A percentile compares a stretch with the other conserved stretches of the same genome.
These are phyloP conservation scores for Calephelis nemesis DNA, from an alignment of 1,140 invertebrate genomes.

Conservation along the genomic window DNA sequence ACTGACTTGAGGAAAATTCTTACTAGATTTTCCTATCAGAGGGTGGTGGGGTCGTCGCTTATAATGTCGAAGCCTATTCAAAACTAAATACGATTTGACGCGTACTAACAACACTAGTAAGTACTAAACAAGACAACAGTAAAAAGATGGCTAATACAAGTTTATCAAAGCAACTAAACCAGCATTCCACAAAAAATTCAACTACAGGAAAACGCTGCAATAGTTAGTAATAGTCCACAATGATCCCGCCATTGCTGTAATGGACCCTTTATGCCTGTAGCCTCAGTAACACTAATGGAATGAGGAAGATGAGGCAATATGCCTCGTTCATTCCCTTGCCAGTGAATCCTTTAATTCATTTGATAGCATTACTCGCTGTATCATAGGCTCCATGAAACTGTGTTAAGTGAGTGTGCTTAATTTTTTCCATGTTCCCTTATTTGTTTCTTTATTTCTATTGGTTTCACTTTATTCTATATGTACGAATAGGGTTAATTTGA, in stretches of 20 bases:
- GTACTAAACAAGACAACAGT: not conserved
- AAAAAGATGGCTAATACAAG: not conserved
- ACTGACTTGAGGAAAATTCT: too few relatives aligned
- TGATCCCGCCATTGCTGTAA: constrained; percentile 18
- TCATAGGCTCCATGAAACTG: constrained; percentile 1
- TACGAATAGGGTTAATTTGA: not conserved
- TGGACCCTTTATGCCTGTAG: constrained; percentile 13
- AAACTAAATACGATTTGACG: too few relatives aligned
- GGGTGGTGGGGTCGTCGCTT: too few relatives aligned
- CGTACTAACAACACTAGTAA: too few relatives aligned
- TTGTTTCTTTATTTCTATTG: not conserved
- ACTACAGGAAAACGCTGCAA: constrained; percentile 8
- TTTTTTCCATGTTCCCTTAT: not conserved
- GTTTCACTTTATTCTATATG: not conserved
- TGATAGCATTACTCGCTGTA: constrained; percentile 4
- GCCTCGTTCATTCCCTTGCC: constrained; percentile 3
- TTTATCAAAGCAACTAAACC: not conserved
- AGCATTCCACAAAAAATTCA: not conserved
- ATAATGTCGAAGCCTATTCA: too few relatives aligned
- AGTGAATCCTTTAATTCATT: constrained; percentile 15
- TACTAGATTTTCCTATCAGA: too few relatives aligned
- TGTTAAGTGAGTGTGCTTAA: constrained; percentile 3
- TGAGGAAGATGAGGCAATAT: constrained; percentile 14
- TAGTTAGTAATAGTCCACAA: constrained; percentile 12
- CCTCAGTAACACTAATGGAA: constrained; percentile 16